Evolutionary conservation across 2,113 vertebrate genomes (phyloP), one percentile per base, ranked within the genome.

Genomic region (Apodemus speciosus): DNA sequence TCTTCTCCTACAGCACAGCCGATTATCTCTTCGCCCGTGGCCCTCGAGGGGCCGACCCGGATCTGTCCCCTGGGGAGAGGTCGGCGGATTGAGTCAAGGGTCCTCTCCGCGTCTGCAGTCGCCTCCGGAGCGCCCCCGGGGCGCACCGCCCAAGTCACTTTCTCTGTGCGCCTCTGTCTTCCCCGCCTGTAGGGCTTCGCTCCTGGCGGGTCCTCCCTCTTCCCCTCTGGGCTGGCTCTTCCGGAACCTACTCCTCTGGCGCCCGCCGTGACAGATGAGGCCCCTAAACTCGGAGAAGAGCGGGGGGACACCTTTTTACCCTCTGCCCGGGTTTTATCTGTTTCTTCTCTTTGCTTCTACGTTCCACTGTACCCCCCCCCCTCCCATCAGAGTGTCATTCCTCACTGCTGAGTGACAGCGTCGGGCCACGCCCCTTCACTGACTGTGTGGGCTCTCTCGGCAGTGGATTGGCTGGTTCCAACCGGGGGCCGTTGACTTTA

Each of bases 351-450:
- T 90, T 68, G 92, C 97, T 98, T 97, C 97, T 90, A 94, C 90
- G 83, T 80, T 94, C 94, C 96, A 25, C 56, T n/a, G 77, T 0
- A 9, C 18, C 35, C 32, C 60, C 35, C 32, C 60, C 94, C 35
- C 98, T 97, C 97, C 97, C 96, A 90, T 91, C 90, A 95, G 90
- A 96, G 97, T 97, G 95, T 98, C 98, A 98, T 98, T 98, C 98
- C 98, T 99, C 98, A 97, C 98, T 95, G 98, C 97, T 98, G 98
- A 98, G 97, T 98, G 98, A 98, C 98, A 98, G 98, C 95, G 96
- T 79, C 92, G 56, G 86, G 95, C 94, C 95, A 75, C 96, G 92
- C 96, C 96, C 94, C 88, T 64, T 79, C 81, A 21, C 96, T 92
- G 97, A 95, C 96, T 0, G 71, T 35, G 69, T 3, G 43, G 43